Conservation (phyloP, 2,888 invertebrate genomes). For the Trachelus stipa region DNA sequence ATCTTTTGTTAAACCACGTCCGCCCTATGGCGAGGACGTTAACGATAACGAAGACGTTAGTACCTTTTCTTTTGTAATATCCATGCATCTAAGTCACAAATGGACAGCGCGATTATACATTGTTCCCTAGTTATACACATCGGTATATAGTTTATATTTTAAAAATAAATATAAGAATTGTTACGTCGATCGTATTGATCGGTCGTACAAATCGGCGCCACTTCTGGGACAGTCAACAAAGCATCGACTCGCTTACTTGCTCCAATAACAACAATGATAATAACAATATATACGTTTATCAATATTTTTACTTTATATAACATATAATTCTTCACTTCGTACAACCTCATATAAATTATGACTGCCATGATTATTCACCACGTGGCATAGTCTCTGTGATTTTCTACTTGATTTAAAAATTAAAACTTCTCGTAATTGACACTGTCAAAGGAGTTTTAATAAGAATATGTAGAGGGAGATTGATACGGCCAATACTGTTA, state of each 20-base stretch:
- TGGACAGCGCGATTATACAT: slow-evolving; percentile 4
- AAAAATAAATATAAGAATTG: slow-evolving; percentile 31
- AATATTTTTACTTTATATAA: background rate
- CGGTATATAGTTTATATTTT: slow-evolving; percentile 37
- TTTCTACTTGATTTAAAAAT: background rate
- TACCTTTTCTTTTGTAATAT: background rate
- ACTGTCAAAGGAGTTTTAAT: background rate
- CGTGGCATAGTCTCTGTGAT: background rate
- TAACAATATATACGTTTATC: background rate
- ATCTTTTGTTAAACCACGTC: background rate
- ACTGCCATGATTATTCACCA: background rate
- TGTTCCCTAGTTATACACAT: slow-evolving; percentile 33
- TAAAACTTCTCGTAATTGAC: background rate
- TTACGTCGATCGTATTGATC: slow-evolving; percentile 28
- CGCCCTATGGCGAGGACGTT: background rate
- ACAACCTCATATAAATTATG: background rate
- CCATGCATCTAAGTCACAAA: slow-evolving; percentile 4
- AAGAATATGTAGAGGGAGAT: background rate
- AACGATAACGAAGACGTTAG: background rate
- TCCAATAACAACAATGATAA: background rate
- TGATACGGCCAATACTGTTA: background rate
- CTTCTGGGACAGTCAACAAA: slow-evolving; percentile 18
- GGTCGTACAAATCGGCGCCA: slow-evolving; percentile 15
- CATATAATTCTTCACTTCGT: background rate
- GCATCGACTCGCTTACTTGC: background rate